Evolutionary conservation across 1,140 invertebrate species (phyloP).

Genomic region (Lasioglossum baleicum): DNA sequence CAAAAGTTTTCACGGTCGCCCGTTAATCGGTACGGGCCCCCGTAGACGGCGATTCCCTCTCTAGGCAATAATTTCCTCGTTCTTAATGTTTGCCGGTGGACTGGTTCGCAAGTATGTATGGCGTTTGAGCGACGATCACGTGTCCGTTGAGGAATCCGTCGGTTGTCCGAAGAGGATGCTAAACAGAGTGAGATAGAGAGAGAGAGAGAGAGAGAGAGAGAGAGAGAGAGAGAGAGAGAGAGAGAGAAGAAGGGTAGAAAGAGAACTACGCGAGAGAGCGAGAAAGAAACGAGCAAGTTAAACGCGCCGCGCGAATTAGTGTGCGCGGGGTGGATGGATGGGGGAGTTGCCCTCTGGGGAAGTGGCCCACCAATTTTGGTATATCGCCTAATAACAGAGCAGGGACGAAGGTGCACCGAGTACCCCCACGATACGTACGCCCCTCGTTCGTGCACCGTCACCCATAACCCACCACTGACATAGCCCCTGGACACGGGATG

Average conservation of each 20-base stretch:
- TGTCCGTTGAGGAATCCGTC: neutral
- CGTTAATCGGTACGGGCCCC: conserved; percentile 41
- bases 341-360: conserved; percentile 59
- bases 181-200: neutral
- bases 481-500: conserved; percentile 50
- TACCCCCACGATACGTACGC: conserved; percentile 51
- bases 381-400: conserved; percentile 77
- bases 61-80: conserved; percentile 59
- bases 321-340: conserved; percentile 55
- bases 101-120: conserved; percentile 19
- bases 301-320: conserved; percentile 63
- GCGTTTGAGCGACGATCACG: conserved; percentile 2
- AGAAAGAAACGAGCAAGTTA: conserved; percentile 30
- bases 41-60: conserved; percentile 46
- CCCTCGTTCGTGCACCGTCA: conserved; percentile 44
- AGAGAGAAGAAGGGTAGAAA: too few species aligned
- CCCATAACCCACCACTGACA: conserved; percentile 55
- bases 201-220: too few species aligned
- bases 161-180: conserved; percentile 19
- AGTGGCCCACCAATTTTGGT: conserved; percentile 75
- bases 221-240: too few species aligned
- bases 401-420: conserved; percentile 54
- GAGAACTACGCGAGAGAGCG: neutral
- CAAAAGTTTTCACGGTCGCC: conserved; percentile 35
- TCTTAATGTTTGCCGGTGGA: conserved; percentile 52